phyloP scores from a whole-genome alignment of 1,140 invertebrate genomes.

The Pantala flavescens region DNA sequence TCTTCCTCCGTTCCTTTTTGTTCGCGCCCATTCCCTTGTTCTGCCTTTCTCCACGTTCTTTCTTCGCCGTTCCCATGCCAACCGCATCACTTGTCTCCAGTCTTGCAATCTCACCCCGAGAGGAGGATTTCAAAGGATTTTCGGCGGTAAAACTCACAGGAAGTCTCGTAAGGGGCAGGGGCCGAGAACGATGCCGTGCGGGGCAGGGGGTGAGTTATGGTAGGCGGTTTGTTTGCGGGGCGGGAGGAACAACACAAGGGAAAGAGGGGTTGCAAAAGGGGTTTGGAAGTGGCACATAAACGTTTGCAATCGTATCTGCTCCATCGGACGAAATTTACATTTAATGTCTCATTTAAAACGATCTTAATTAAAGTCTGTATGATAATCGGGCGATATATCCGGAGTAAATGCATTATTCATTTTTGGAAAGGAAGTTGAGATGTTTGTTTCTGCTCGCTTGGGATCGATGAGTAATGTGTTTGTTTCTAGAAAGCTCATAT shows the following conservation, averaged over 20 bases:
- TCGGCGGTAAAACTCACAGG: neutral
- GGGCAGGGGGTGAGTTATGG: neutral
- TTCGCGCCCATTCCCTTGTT: neutral
- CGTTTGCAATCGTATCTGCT: too few relatives aligned
- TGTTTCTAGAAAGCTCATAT: too few relatives aligned
- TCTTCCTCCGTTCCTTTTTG: neutral
- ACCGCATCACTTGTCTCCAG: conserved; percentile 7
- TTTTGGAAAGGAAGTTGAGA: too few relatives aligned
- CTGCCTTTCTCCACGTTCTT: neutral
- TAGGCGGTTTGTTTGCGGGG: neutral
- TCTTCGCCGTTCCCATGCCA: neutral
- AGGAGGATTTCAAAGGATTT: conserved; percentile 9
- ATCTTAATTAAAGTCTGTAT: too few relatives aligned
- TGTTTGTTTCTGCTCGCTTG: too few relatives aligned
- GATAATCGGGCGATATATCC: too few relatives aligned
- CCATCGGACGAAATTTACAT: too few relatives aligned
- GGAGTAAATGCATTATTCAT: too few relatives aligned
- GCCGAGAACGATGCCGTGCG: neutral
- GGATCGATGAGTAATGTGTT: too few relatives aligned
- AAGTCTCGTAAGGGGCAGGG: neutral
- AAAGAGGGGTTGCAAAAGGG: neutral
- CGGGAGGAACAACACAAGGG: neutral
- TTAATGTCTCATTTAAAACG: too few relatives aligned
- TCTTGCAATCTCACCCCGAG: neutral
- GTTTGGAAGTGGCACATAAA: neutral